These are phyloP conservation scores for Haemorhous mexicanus DNA, from an alignment of 2,113 vertebrate species.

Conservation along the genomic window DNA sequence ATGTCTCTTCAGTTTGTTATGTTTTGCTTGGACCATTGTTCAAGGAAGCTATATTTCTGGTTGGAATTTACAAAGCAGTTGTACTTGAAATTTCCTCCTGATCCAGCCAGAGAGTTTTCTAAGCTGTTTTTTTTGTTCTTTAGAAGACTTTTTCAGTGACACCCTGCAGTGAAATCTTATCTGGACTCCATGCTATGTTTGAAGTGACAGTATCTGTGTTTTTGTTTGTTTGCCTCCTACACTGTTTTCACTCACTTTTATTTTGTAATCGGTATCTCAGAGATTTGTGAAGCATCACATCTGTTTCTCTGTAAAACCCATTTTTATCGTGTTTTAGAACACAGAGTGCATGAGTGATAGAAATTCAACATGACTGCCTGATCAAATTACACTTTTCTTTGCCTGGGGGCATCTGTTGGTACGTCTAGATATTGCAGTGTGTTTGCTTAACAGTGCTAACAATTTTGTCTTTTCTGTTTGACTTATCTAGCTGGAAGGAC, in stretches of 20 bases:
- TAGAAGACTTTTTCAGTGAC: not conserved
- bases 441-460: not conserved
- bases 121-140: not conserved
- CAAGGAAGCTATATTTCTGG: not conserved
- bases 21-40: not conserved
- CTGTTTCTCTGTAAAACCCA: not conserved
- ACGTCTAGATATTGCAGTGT: not conserved
- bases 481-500: conserved; percentile 86
- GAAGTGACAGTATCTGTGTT: not conserved
- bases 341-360: not conserved
- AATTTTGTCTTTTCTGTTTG: conserved; percentile 30
- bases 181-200: not conserved
- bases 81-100: not conserved
- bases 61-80: not conserved
- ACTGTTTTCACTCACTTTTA: not conserved
- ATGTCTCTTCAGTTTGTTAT: not conserved
- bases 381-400: not conserved
- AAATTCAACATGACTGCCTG: not conserved
- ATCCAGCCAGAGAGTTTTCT: not conserved
- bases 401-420: not conserved
- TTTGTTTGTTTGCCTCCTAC: not conserved
- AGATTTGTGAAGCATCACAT: not conserved
- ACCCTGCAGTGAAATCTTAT: not conserved
- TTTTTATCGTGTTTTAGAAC: not conserved
- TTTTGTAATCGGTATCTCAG: not conserved